Conservation (phyloP, 2,797 vertebrate genomes). For the Amphiprion clarkii region DNA sequence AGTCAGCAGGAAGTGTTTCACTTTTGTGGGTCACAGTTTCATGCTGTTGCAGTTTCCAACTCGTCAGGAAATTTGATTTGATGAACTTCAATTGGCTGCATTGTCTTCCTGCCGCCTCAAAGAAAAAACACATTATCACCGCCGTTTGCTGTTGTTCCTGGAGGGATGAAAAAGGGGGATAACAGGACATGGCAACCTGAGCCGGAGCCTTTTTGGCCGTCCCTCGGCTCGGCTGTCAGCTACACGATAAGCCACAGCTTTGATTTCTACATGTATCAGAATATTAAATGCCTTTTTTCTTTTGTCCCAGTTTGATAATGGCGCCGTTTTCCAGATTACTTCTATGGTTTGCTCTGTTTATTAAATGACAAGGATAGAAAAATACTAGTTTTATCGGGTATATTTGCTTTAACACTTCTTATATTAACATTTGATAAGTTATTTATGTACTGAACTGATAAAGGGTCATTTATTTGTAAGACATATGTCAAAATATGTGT, state of each 20-base stretch:
- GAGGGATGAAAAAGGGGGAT: constrained; percentile 17
- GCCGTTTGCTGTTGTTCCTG: constrained; percentile 1
- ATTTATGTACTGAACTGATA: too few relatives aligned
- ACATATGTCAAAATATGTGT: too few relatives aligned
- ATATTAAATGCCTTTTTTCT: constrained; percentile 54
- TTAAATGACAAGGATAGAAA: not conserved
- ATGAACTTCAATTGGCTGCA: constrained; percentile 30
- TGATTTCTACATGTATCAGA: constrained; percentile 50
- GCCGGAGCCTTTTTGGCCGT: constrained; percentile 1
- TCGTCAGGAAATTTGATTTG: constrained; percentile 29
- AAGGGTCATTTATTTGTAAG: too few relatives aligned
- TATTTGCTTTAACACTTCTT: too few relatives aligned
- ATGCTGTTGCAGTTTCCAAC: constrained; percentile 38
- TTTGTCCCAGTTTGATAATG: constrained; percentile 39
- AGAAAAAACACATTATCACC: constrained; percentile 20
- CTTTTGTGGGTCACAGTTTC: constrained; percentile 43
- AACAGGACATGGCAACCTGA: constrained; percentile 30
- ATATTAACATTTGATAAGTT: too few relatives aligned
- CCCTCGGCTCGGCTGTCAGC: constrained; percentile 13
- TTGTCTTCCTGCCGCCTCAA: constrained; percentile 33
- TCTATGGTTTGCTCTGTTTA: not conserved
- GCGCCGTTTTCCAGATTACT: not conserved
- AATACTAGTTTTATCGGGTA: too few relatives aligned
- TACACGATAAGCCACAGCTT: constrained; percentile 24
- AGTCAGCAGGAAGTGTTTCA: constrained; percentile 51